Evolutionary conservation across 2,888 invertebrate species (phyloP).

Genomic region (Flexamia atlantica): DNA sequence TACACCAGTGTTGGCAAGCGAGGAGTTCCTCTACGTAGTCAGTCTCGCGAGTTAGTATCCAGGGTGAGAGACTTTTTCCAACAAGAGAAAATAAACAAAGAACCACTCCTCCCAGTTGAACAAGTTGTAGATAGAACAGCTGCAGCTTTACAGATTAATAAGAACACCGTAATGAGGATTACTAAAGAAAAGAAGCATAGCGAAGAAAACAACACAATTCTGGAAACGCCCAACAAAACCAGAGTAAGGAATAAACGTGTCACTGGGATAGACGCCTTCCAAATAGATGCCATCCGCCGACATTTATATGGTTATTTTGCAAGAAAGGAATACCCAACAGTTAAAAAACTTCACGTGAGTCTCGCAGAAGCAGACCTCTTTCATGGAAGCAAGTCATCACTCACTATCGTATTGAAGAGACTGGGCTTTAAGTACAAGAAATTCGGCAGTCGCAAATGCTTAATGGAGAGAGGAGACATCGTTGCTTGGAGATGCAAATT

Average conservation of each 20-base stretch:
- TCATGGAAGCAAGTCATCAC: constrained; percentile 4
- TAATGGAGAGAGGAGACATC: constrained; percentile 36
- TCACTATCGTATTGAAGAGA: constrained; percentile 19
- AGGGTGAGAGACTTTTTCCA: constrained; percentile 53
- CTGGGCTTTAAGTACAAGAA: constrained; percentile 19
- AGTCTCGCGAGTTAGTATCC: constrained; percentile 39
- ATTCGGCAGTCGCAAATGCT: constrained; percentile 6
- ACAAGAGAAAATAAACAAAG: constrained; percentile 50
- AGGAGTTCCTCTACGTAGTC: constrained; percentile 42
- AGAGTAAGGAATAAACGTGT: background rate
- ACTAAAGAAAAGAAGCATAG: background rate
- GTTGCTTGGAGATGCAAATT: constrained; percentile 47
- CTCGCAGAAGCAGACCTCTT: constrained; percentile 15
- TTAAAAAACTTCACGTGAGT: constrained; percentile 26
- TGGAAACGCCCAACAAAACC: constrained; percentile 45
- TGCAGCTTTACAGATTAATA: constrained; percentile 44
- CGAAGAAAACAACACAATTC: background rate
- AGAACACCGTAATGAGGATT: constrained; percentile 38
- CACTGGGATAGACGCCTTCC: constrained; percentile 18
- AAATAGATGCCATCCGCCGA: constrained; percentile 43
- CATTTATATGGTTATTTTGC: constrained; percentile 32
- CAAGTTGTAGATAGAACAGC: constrained; percentile 36
- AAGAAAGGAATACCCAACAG: constrained; percentile 51
- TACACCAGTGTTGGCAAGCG: constrained; percentile 11
- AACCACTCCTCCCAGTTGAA: constrained; percentile 30